Percentiles rank a stretch among this genome's conserved stretches.
phyloP scores from a whole-genome alignment of 2,113 vertebrate genomes.

The Melanerpes aurifrons region DNA sequence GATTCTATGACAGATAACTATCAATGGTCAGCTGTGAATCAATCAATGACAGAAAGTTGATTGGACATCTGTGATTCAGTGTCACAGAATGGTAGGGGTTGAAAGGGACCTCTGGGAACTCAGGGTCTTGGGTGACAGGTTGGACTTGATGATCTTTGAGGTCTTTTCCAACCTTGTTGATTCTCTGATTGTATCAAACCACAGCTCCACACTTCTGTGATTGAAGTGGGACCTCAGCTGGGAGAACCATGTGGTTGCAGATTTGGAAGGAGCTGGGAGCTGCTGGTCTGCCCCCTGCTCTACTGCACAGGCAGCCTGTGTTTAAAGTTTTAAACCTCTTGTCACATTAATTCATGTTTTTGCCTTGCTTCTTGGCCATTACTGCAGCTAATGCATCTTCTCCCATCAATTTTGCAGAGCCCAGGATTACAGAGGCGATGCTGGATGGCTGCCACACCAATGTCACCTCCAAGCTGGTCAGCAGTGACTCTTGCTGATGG shows the following conservation, averaged over 20 bases:
- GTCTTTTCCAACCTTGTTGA: too few relatives aligned
- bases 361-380: neutral
- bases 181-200: too few relatives aligned
- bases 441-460: neutral
- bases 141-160: too few relatives aligned
- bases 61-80: too few relatives aligned
- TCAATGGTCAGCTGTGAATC: too few relatives aligned
- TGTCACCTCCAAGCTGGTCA: neutral
- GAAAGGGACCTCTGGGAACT: too few relatives aligned
- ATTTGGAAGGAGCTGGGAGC: neutral
- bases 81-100: too few relatives aligned
- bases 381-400: neutral
- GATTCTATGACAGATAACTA: too few relatives aligned
- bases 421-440: neutral
- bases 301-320: too few relatives aligned
- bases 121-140: too few relatives aligned
- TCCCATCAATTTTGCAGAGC: neutral
- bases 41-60: too few relatives aligned
- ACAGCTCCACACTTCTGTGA: accelerated
- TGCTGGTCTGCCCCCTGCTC: accelerated
- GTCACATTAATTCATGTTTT: neutral
- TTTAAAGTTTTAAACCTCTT: neutral
- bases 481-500: neutral
- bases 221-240: neutral
- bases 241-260: accelerated